Base-by-base conservation (phyloP, 2,113 vertebrate species). In the Diglossa brunneiventris region DNA sequence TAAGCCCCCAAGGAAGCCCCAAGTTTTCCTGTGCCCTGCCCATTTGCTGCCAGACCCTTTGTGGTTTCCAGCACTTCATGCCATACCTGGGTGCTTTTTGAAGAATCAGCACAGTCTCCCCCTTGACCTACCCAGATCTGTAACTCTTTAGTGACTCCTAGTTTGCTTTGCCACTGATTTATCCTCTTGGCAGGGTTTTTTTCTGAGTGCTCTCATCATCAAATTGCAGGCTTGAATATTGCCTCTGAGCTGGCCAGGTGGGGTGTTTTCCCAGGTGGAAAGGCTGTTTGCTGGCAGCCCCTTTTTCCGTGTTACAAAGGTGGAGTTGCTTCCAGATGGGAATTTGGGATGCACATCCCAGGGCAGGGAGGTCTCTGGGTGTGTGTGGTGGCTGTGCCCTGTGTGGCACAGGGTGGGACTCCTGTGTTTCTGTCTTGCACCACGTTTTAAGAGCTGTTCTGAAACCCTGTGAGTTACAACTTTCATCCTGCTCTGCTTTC, bases 311-410 rank as follows among this genome's bases (percentile, higher is more conserved):
- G n/a, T 28, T 49, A n/a, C 28, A 59, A 47, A 61, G 49, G 19
- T 0, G 1, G 2, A n/a, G 49, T 30, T 73, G 22, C 50, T 75
- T 67, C 66, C 44, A 42, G 33, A 30, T 17, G 37, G 42, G 37
- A 52, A 30, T 52, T 30, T 1, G 24, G 72, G 35, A 15, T 46
- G 46, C 61, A 61, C 0, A 0, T 39, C 2, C 6, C 6, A 18
- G 80, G 62, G 80, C 1, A 14, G 26, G 27, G 44, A 22, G 37
- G 35, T 47, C 35, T 3, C 27, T 3, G 10, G 20, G 18, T 75
- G 49, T 3, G 7, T 27, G 30, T n/a, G n/a, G 41, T 28, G 55
- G 15, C 58, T 1, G 0, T 64, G 58, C 22, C 49, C 30, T 42
- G 2, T 6, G 0, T 42, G 35, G 42, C 66, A 47, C 3, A 4